phyloP scores from a whole-genome alignment of 2,797 vertebrate genomes.

The Melanogrammus aeglefinus region DNA sequence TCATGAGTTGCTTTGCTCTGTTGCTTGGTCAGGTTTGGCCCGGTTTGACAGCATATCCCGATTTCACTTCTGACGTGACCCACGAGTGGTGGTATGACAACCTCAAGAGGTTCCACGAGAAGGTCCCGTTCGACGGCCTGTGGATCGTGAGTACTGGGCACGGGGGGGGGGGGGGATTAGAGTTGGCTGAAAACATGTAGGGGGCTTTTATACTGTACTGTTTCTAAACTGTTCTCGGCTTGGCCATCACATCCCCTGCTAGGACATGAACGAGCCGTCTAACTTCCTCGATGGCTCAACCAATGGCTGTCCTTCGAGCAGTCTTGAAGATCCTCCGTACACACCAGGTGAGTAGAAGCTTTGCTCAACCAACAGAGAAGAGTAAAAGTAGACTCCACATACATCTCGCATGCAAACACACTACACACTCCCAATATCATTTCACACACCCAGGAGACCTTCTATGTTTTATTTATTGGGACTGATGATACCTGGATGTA shows the following conservation, averaged over 20 bases:
- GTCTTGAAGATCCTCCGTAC: slow-evolving; percentile 81
- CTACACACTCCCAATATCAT: too few species aligned
- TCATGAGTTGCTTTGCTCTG: neutral
- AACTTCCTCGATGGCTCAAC: slow-evolving; percentile 85
- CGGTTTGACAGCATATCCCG: slow-evolving; percentile 81
- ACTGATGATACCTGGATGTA: too few species aligned
- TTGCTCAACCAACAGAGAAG: too few species aligned
- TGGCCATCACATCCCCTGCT: neutral
- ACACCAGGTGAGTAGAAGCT: slow-evolving; percentile 71
- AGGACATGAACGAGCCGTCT: slow-evolving; percentile 93
- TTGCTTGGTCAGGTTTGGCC: slow-evolving; percentile 81
- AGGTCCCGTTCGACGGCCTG: slow-evolving; percentile 81
- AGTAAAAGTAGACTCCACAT: too few species aligned
- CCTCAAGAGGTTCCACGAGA: slow-evolving; percentile 74
- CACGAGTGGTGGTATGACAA: slow-evolving; percentile 88
- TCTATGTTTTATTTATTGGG: too few species aligned
- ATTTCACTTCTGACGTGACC: slow-evolving; percentile 79
- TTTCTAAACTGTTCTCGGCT: neutral
- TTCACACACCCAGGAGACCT: too few species aligned
- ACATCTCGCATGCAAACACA: too few species aligned
- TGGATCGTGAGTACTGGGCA: slow-evolving; percentile 82
- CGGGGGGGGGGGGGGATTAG: too few species aligned
- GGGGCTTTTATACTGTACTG: too few species aligned
- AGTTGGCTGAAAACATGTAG: neutral
- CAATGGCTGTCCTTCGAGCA: slow-evolving; percentile 75